Evolutionary conservation across 1,140 invertebrate species (phyloP), one percentile per base, ranked within the genome.

Genomic region (Drosophila tsacasi): DNA sequence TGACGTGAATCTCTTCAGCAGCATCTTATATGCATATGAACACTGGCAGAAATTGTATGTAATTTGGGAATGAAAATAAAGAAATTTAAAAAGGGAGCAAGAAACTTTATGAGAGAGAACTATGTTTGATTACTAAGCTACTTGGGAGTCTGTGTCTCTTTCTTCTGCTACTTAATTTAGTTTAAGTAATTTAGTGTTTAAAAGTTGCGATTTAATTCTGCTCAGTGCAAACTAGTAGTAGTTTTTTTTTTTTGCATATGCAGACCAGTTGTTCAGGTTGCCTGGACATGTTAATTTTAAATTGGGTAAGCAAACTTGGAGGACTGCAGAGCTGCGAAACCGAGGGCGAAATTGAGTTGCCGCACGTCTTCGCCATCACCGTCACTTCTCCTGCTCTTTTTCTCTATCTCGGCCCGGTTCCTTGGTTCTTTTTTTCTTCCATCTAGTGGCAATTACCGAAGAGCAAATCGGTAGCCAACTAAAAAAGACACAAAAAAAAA

Each of bases 251-350:
- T 40, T 50, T 73, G 52, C 68, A 74, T 74, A 74, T 73, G 71
- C 46, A 50, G 52, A 76, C 61, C 73, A 76, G 60, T 76, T 76
- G 74, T 54, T 76, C 52, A 76, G 62, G 74, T 76, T 76, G 73
- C 61, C 71, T 79, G 84, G 73, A 89, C 85, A 89, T 84, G 85
- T 81, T 89, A 89, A 90, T 89, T 89, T 89, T 89, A 87, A 89
- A 89, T 89, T 89, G 84, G 84, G 79, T 76, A 81, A 65, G 76
- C 69, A 71, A 63, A 50, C 49, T 50, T 50, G 47, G 69, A 73
- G 58, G 49, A 57, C 69, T 72, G 69, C 58, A 69, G 69, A 68
- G 32, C 61, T 62, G 73, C 57, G 54, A 63, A 27, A 61, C 79
- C 47, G 81, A 83, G 67, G 65, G 75, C 79, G 79, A 82, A 86